Percentiles rank a stretch among this genome's conserved stretches.
Evolutionary conservation across 2,888 invertebrate genomes (phyloP).

Genomic region (Andrena fulva): DNA sequence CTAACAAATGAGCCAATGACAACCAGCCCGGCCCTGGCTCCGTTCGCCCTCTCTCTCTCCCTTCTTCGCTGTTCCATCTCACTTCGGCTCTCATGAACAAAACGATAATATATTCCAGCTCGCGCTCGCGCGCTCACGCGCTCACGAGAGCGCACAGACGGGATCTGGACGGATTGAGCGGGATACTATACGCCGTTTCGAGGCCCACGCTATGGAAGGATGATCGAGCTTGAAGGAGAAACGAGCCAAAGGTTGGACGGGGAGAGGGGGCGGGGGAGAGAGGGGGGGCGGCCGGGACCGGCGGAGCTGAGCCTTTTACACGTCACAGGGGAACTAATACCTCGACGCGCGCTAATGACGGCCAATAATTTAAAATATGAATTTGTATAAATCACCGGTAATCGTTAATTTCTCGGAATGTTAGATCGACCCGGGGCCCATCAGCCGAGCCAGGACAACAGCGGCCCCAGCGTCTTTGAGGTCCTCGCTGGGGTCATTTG

Average conservation of each 20-base stretch:
- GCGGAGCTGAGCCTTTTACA: constrained; percentile 70
- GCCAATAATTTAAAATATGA: constrained; percentile 84
- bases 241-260: constrained; percentile 50
- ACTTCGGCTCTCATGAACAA: constrained; percentile 79
- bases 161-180: constrained; percentile 74
- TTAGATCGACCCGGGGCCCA: constrained; percentile 83
- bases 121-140: constrained; percentile 41
- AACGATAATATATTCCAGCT: constrained; percentile 84
- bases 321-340: constrained; percentile 78
- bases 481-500: constrained; percentile 83
- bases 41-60: constrained; percentile 63
- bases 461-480: constrained; percentile 71
- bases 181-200: constrained; percentile 70
- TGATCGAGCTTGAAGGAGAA: constrained; percentile 69
- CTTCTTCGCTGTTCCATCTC: constrained; percentile 69
- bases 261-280: neutral
- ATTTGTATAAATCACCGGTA: constrained; percentile 84
- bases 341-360: constrained; percentile 82
- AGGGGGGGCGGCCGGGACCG: constrained; percentile 8
- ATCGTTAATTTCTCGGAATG: constrained; percentile 85
- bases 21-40: constrained; percentile 81
- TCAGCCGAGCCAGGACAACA: constrained; percentile 76
- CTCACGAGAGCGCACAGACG: constrained; percentile 68
- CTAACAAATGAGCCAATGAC: constrained; percentile 85
- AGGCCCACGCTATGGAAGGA: constrained; percentile 68